A percentile compares a stretch with the other conserved stretches of the same genome.
phyloP scores from a whole-genome alignment of 2,113 vertebrate genomes.

The Microtus oregoni region DNA sequence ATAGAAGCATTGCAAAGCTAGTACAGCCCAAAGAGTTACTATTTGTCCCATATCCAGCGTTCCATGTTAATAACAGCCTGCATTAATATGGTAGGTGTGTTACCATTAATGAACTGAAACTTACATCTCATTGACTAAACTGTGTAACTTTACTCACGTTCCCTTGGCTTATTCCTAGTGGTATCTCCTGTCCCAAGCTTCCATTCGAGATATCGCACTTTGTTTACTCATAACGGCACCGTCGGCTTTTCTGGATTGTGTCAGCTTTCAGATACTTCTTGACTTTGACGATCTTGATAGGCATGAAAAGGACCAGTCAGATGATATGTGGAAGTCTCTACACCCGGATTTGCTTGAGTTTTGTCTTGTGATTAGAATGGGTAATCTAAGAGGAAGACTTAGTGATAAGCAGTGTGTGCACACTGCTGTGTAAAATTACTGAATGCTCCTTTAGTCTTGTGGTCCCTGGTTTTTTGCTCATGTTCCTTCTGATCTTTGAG shows the following conservation, averaged over 20 bases:
- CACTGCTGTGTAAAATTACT: neutral
- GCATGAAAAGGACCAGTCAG: too few relatives aligned
- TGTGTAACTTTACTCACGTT: neutral
- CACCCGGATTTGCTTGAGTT: too few relatives aligned
- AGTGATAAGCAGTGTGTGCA: neutral
- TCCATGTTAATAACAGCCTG: neutral
- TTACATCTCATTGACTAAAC: neutral
- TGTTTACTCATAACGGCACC: neutral
- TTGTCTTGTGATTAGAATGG: neutral
- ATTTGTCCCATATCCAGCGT: neutral
- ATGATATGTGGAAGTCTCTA: neutral
- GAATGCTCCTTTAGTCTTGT: neutral
- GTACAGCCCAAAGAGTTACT: neutral
- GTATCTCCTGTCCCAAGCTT: neutral
- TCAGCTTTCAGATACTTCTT: neutral
- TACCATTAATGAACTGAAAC: neutral
- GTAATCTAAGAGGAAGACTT: neutral
- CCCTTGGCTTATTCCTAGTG: neutral
- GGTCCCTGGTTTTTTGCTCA: neutral
- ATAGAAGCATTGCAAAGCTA: neutral
- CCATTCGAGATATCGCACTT: neutral
- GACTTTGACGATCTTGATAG: too few relatives aligned
- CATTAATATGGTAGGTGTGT: neutral
- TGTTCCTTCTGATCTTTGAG: neutral
- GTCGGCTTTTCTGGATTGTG: neutral